phyloP scores from a whole-genome alignment of 2,888 invertebrate species.

The Trachelus stipa region DNA sequence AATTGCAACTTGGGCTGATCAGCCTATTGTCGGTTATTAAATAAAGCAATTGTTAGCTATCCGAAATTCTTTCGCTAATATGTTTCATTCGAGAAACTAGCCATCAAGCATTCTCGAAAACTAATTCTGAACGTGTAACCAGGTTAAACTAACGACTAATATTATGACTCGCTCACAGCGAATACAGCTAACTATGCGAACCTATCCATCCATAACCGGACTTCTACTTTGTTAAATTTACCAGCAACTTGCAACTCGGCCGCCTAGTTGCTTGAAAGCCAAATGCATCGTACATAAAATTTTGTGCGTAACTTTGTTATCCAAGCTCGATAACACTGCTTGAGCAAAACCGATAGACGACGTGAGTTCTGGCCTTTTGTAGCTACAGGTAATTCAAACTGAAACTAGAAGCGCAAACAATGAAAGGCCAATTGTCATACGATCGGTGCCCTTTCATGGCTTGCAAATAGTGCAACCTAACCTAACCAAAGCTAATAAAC shows the following conservation, averaged over 20 bases:
- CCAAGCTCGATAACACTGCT: constrained; percentile 18
- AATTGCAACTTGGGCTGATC: too few relatives aligned
- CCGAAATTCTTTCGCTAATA: background rate
- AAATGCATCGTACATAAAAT: constrained; percentile 22
- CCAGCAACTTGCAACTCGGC: background rate
- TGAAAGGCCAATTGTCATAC: background rate
- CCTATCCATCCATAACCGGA: background rate
- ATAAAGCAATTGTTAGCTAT: background rate
- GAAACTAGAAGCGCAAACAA: background rate
- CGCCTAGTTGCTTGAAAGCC: background rate
- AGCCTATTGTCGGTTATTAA: background rate
- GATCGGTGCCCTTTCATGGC: background rate
- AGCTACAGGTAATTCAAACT: background rate
- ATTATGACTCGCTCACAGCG: background rate
- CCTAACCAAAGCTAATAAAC: background rate
- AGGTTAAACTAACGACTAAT: background rate
- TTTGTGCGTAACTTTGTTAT: constrained; percentile 28
- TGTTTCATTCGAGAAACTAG: background rate
- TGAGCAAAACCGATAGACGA: constrained; percentile 1
- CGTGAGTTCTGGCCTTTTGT: background rate
- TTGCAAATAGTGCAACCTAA: background rate
- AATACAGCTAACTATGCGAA: background rate
- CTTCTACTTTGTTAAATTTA: background rate
- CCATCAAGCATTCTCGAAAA: background rate
- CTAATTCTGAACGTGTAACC: background rate